These are phyloP conservation scores for Ectemnius cavifrons DNA, from an alignment of 2,888 invertebrate species.

Conservation along the genomic window DNA sequence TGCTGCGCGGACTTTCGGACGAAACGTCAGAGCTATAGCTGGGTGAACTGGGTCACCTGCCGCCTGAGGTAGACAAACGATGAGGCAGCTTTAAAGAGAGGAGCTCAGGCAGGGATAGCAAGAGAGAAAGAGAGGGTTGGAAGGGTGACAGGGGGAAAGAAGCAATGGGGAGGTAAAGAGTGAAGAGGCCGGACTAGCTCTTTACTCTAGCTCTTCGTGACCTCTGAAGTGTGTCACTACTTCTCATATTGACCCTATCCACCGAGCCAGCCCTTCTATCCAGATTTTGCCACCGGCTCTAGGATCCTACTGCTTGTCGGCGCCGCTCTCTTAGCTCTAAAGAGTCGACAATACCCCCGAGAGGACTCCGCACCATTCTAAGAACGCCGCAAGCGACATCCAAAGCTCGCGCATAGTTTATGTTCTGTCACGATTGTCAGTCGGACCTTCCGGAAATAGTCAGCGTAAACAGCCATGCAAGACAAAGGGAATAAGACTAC, in stretches of 20 bases:
- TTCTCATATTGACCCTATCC: constrained; percentile 66
- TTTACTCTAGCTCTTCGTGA: constrained; percentile 60
- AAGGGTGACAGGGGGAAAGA: not conserved
- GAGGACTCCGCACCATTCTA: not conserved
- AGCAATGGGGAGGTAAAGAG: not conserved
- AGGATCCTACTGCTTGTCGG: constrained; percentile 10
- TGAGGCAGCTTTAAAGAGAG: constrained; percentile 48
- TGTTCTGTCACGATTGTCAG: too few species aligned
- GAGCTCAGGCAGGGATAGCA: not conserved
- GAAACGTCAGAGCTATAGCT: constrained; percentile 29
- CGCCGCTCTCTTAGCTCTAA: not conserved
- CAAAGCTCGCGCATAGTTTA: too few species aligned
- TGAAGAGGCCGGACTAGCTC: constrained; percentile 50
- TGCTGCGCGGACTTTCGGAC: too few species aligned
- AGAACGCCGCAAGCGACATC: too few species aligned
- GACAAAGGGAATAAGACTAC: too few species aligned
- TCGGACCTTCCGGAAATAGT: too few species aligned
- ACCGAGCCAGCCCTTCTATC: constrained; percentile 37
- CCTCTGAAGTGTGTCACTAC: constrained; percentile 63
- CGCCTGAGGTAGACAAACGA: constrained; percentile 69
- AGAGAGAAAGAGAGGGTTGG: not conserved
- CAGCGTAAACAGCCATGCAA: too few species aligned
- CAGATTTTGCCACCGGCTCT: constrained; percentile 42
- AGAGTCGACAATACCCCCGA: not conserved
- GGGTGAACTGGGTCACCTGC: constrained; percentile 70